A percentile compares a stretch with the other conserved stretches of the same genome.
Conservation (phyloP, 2,113 vertebrate genomes). For the Brachionichthys hirsutus region DNA sequence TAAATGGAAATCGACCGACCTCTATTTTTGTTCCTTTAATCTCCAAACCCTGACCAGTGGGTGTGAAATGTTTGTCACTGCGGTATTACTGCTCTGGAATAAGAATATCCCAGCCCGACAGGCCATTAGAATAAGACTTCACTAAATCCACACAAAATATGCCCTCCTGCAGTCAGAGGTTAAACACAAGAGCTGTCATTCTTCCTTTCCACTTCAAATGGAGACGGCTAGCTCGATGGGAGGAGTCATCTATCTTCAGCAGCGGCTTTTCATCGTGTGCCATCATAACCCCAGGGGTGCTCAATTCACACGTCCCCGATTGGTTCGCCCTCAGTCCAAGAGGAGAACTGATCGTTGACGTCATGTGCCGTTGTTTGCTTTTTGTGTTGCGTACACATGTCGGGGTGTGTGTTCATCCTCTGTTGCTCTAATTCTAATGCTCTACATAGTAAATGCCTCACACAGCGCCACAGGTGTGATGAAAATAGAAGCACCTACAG, state of each 20-base stretch:
- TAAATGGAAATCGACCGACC: neutral
- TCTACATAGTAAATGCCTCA: slow-evolving; percentile 12
- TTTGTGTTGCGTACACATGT: slow-evolving; percentile 18
- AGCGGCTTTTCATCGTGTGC: slow-evolving; percentile 23
- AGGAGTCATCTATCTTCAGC: slow-evolving; percentile 22
- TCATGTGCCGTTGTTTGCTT: slow-evolving; percentile 4
- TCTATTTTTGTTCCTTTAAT: neutral
- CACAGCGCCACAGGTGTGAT: slow-evolving; percentile 36
- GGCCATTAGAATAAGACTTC: neutral
- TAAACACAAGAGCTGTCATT: slow-evolving; percentile 11
- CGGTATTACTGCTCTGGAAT: neutral
- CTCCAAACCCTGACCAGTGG: neutral
- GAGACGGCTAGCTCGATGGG: slow-evolving; percentile 15
- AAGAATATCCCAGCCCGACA: neutral
- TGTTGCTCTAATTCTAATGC: slow-evolving; percentile 15
- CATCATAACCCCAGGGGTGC: slow-evolving; percentile 13
- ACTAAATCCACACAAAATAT: slow-evolving; percentile 1
- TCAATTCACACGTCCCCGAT: slow-evolving; percentile 21
- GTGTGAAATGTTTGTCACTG: neutral
- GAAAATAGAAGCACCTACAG: slow-evolving; percentile 38
- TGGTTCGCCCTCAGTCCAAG: slow-evolving; percentile 13
- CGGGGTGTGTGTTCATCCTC: slow-evolving; percentile 4
- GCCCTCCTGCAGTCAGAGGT: slow-evolving; percentile 13
- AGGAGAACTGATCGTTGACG: slow-evolving; percentile 21
- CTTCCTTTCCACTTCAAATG: slow-evolving; percentile 19